phyloP scores from a whole-genome alignment of 2,888 invertebrate genomes.

The Orthosia gothica region DNA sequence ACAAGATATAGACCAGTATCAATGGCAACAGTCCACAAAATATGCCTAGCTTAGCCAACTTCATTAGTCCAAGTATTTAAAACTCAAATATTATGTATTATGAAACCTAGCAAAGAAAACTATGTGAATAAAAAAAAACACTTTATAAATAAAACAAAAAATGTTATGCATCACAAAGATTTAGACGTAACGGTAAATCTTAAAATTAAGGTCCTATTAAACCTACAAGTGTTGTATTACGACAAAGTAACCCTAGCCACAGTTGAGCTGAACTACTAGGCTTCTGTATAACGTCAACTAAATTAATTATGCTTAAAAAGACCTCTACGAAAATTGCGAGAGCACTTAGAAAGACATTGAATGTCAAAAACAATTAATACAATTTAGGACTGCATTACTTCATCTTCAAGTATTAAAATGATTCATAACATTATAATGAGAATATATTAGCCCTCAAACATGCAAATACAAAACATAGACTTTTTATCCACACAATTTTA shows the following conservation, averaged over 20 bases:
- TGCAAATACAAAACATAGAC: constrained; percentile 60
- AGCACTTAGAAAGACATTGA: constrained; percentile 44
- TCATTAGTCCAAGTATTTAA: constrained; percentile 52
- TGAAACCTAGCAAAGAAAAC: constrained; percentile 63
- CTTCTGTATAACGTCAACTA: constrained; percentile 49
- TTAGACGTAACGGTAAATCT: constrained; percentile 65
- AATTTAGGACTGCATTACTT: constrained; percentile 47
- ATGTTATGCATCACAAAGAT: constrained; percentile 64
- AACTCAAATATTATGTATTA: constrained; percentile 62
- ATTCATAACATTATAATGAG: constrained; percentile 52
- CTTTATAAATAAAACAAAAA: constrained; percentile 60
- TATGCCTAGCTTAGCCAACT: constrained; percentile 50
- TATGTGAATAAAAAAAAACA: constrained; percentile 59
- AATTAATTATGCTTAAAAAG: constrained; percentile 61
- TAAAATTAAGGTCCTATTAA: constrained; percentile 68
- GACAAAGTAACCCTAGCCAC: constrained; percentile 38
- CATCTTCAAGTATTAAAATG: constrained; percentile 47
- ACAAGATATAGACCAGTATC: constrained; percentile 77
- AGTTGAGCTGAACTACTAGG: constrained; percentile 30
- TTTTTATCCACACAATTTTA: constrained; percentile 57
- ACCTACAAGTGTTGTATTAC: constrained; percentile 51
- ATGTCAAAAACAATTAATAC: constrained; percentile 42
- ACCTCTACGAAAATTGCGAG: constrained; percentile 47
- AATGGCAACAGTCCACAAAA: constrained; percentile 79
- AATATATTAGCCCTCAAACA: constrained; percentile 61